Evolutionary conservation across 2,797 vertebrate species (phyloP), one percentile per base, ranked within the genome.

Genomic region (Rhodeus uyekii): DNA sequence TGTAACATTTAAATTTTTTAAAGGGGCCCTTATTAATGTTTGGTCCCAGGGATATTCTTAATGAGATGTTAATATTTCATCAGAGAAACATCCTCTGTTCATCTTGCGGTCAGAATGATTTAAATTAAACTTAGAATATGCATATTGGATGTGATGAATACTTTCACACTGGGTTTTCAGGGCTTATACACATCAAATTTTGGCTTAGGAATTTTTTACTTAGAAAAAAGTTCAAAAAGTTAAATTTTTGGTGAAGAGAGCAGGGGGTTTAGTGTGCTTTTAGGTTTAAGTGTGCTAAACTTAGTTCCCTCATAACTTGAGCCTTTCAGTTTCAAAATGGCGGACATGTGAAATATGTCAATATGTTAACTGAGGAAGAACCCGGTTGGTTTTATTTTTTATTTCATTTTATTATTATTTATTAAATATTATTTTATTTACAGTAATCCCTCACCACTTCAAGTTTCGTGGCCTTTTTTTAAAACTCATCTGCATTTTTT

Each of bases 41-140:
- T 81, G 72, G 76, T 87, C 85, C 82, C 74, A 65, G 78, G 63
- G 84, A 84, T 29, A 34, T 73, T 87, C 86, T 72, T 83, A 87
- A 89, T 85, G 83, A 89, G 78, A 61, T 72, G 39, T 73, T 65
- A 85, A 89, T 88, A 87, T 88, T 85, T 81, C 80, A 85, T 86
- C 72, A 84, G 38, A 64, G 63, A 82, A 85, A 81, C 83, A 80
- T 75, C 61, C 38, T 80, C 42, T 64, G 42, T 67, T 61, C 75
- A 48, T 19, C 29, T 67, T 22, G 29, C 19, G 22, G 50, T 78
- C 60, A 60, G 32, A 63, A 69, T 68, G 27, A 75, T 48, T 79
- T n/a, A 29, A 36, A 63, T 63, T 80, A 68, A 36, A n/a, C 67
- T 63, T 55, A 61, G 50, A 48, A 48, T 63, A 53, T 65, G 46